Conservation (phyloP, 1,140 invertebrate species). For the Mylabris phalerata region DNA sequence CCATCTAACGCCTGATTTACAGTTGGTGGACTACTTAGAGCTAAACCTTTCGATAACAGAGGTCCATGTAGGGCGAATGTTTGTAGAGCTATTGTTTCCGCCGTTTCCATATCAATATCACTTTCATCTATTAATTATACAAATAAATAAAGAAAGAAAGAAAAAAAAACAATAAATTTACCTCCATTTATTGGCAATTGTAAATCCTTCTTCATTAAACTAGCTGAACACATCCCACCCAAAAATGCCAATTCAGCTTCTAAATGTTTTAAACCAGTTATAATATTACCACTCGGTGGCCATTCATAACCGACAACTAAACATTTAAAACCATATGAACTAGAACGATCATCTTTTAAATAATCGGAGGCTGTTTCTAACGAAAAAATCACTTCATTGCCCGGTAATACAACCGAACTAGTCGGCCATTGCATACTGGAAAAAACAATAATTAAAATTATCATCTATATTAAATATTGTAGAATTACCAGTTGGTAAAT, state of each 20-base stretch:
- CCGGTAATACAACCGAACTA: constrained; percentile 79
- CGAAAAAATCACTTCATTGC: constrained; percentile 91
- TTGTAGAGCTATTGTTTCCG: constrained; percentile 64
- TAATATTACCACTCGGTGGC: constrained; percentile 41
- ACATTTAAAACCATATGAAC: constrained; percentile 87
- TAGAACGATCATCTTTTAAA: constrained; percentile 81
- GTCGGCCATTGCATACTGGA: constrained; percentile 78
- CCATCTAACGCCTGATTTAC: constrained; percentile 88
- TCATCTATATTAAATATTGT: not conserved
- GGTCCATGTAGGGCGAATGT: constrained; percentile 66
- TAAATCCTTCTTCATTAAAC: constrained; percentile 81
- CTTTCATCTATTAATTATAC: constrained; percentile 54
- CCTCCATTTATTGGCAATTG: constrained; percentile 60
- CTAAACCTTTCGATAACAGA: constrained; percentile 82
- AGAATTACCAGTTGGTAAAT: constrained; percentile 44
- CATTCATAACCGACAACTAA: constrained; percentile 89
- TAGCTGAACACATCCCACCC: constrained; percentile 83
- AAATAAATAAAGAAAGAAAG: not conserved
- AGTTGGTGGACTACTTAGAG: constrained; percentile 76
- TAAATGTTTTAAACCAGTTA: constrained; percentile 60
- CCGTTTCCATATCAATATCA: constrained; percentile 62
- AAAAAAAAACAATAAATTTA: constrained; percentile 35
- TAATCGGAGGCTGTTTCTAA: constrained; percentile 94
- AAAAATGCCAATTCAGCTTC: constrained; percentile 89
- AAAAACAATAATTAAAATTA: constrained; percentile 17